Conservation (phyloP, 1,140 invertebrate genomes). For the Leptopilina boulardi region DNA sequence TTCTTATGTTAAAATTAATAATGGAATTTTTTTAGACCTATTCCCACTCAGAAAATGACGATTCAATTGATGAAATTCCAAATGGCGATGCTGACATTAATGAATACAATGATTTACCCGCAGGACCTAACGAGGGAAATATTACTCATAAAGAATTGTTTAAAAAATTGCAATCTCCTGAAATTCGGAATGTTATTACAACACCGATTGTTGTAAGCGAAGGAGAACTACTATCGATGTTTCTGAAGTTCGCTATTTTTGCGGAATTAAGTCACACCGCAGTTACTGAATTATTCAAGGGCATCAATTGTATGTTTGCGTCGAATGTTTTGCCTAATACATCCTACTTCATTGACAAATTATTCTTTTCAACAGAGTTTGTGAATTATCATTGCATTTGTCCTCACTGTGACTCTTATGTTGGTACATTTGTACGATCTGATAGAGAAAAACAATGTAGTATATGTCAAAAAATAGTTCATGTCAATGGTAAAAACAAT, state of each 20-base stretch:
- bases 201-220: slow-evolving; percentile 1
- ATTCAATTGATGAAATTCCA: too few relatives aligned
- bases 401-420: slow-evolving; percentile 38
- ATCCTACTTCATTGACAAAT: slow-evolving; percentile 32
- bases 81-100: too few relatives aligned
- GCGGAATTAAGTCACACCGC: not conserved
- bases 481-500: too few relatives aligned
- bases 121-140: too few relatives aligned
- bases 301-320: not conserved
- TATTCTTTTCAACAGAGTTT: not conserved
- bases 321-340: not conserved
- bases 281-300: not conserved
- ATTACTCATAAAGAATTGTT: too few relatives aligned
- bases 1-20: too few relatives aligned
- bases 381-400: slow-evolving; percentile 37
- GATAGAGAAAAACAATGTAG: too few relatives aligned
- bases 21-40: too few relatives aligned
- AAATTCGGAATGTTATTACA: not conserved
- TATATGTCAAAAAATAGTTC: too few relatives aligned
- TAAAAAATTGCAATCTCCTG: too few relatives aligned
- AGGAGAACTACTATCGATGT: slow-evolving; percentile 33
- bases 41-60: too few relatives aligned
- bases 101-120: too few relatives aligned
- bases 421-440: not conserved
- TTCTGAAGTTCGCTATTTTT: slow-evolving; percentile 27